Evolutionary conservation across 2,113 vertebrate genomes (phyloP), one percentile per base, ranked within the genome.

Genomic region (Aix galericulata): DNA sequence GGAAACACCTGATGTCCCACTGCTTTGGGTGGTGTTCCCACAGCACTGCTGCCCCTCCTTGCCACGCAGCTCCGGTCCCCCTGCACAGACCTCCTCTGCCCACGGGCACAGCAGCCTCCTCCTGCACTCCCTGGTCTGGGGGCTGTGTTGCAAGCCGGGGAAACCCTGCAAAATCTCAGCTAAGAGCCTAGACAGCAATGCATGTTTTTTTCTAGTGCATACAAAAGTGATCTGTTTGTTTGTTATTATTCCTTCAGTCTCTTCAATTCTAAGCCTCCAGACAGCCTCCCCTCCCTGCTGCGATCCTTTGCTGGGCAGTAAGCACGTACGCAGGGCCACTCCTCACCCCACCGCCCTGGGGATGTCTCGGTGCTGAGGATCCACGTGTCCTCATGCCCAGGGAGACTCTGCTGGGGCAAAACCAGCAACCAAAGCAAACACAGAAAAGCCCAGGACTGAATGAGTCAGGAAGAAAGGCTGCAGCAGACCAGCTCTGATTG

Each of bases 61-160:
- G 82, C 85, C 5, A 0, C 90, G 0, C 90, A 91, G 81, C 50
- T 25, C 50, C 13, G 12, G 22, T 52, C 22, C 52, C 26, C 52
- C 52, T 9, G 52, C 14, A 17, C 27, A 55, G 52, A 55, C 52
- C 26, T 53, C 66, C 86, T 67, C 38, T 11, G 87, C 84, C 85
- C 95, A 80, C 73, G 85, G 64, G 88, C 84, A 95, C 34, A 63
- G 86, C 58, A 86, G 68, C 42, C 78, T 93, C 62, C 92, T 83
- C 88, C 95, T 67, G 62, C 63, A 72, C 31, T 56, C 79, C 88
- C 62, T 68, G 66, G 85, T 84, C 18, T 91, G n/a, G 78, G 83
- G 40, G 89, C 63, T 12, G 31, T 69, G 26, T 55, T 38, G 66
- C 6, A 17, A 95, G 69, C 36, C 60, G 82, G 91, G 12, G 11